Percentiles rank a stretch among this genome's conserved stretches.
These are phyloP conservation scores for Nerophis ophidion DNA, from an alignment of 2,113 vertebrate species.

Conservation along the genomic window DNA sequence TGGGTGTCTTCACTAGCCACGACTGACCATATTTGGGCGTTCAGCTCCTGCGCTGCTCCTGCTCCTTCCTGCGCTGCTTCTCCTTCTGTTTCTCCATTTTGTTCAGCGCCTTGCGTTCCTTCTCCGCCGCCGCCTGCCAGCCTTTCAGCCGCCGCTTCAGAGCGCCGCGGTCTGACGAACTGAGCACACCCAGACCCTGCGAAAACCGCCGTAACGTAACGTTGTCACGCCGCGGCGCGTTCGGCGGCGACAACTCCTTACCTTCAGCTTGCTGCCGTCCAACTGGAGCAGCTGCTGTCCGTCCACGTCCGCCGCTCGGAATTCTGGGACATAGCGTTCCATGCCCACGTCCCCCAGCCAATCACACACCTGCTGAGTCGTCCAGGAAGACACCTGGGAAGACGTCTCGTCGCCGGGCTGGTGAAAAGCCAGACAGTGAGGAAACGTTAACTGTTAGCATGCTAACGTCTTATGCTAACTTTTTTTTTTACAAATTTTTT, in stretches of 20 bases:
- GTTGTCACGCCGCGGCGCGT: neutral
- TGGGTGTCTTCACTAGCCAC: neutral
- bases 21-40: neutral
- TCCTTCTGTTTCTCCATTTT: conserved; percentile 81
- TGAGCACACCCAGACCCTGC: conserved; percentile 81
- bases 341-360: conserved; percentile 82
- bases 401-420: conserved; percentile 79
- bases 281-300: conserved; percentile 80
- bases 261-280: conserved; percentile 83
- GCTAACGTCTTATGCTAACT: too few relatives aligned
- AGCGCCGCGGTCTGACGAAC: conserved; percentile 74
- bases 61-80: conserved; percentile 76
- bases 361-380: conserved; percentile 81
- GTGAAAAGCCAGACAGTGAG: neutral
- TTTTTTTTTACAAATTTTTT: too few relatives aligned
- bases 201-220: neutral
- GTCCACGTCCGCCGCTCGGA: conserved; percentile 73
- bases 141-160: conserved; percentile 84
- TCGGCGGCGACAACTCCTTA: conserved; percentile 23
- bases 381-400: conserved; percentile 72
- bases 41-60: conserved; percentile 72
- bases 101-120: conserved; percentile 80
- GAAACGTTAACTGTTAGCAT: too few relatives aligned
- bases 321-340: conserved; percentile 78
- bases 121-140: conserved; percentile 73